A percentile compares a stretch with the other conserved stretches of the same genome.
phyloP scores from a whole-genome alignment of 2,888 invertebrate species.

The Oxytorus armatus region DNA sequence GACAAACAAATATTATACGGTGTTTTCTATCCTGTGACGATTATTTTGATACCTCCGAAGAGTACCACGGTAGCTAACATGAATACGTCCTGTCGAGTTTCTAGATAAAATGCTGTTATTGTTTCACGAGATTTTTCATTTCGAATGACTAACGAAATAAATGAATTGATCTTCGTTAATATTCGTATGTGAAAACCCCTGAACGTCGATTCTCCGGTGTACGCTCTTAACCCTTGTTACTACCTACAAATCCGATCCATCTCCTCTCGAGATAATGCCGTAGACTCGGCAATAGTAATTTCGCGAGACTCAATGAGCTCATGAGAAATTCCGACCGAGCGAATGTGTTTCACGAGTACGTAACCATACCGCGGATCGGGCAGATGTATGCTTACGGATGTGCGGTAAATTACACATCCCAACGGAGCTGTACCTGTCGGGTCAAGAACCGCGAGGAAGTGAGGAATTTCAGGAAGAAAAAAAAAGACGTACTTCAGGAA shows the following conservation, averaged over 20 bases:
- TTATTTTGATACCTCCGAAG: slow-evolving; percentile 81
- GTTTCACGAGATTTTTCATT: slow-evolving; percentile 79
- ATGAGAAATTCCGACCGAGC: slow-evolving; percentile 55
- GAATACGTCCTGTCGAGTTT: slow-evolving; percentile 75
- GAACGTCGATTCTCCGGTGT: not conserved
- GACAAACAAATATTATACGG: slow-evolving; percentile 73
- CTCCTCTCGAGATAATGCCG: slow-evolving; percentile 10
- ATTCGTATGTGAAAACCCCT: slow-evolving; percentile 1
- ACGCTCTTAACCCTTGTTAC: not conserved
- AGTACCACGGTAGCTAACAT: slow-evolving; percentile 66
- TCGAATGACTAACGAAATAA: slow-evolving; percentile 77
- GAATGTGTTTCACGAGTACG: slow-evolving; percentile 49
- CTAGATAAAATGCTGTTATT: slow-evolving; percentile 77
- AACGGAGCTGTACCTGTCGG: slow-evolving; percentile 19
- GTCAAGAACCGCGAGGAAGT: not conserved
- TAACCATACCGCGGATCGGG: slow-evolving; percentile 41
- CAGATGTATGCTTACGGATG: slow-evolving; percentile 53
- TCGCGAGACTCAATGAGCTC: slow-evolving; percentile 50
- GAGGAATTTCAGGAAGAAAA: slow-evolving; percentile 1
- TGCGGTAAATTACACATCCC: slow-evolving; percentile 59
- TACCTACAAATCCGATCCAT: slow-evolving; percentile 1
- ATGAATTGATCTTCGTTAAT: slow-evolving; percentile 79
- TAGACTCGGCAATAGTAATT: slow-evolving; percentile 41
- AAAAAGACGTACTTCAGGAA: not conserved
- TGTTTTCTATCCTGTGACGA: slow-evolving; percentile 81